Base-by-base conservation (phyloP, 64 coral and sea anemone genomes). In the Stylophora pistillata region DNA sequence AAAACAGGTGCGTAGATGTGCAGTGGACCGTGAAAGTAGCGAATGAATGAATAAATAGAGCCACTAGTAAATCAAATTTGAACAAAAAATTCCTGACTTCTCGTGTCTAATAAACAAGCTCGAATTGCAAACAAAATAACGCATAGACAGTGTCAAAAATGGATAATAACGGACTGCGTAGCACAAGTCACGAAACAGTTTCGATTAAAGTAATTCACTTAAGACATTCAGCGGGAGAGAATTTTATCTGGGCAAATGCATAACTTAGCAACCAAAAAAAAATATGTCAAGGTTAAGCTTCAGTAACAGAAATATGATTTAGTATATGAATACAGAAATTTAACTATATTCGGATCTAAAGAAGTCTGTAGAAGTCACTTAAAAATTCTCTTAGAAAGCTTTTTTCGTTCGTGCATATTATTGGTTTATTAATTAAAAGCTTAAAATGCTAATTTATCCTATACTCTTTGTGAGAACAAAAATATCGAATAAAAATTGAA, bases 191-290 rank as follows among this genome's bases (percentile, higher is more conserved):
- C n/a, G n/a, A n/a, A n/a, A n/a, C n/a, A n/a, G n/a, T n/a, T n/a
- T n/a, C n/a, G n/a, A n/a, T n/a, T n/a, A 47, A 47, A 47, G 37
- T 47, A 7, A 47, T 47, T 7, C 37, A 7, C 37, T 47, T 4
- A 47, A 47, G 7, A 47, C 7, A 47, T 47, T 81, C 56, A 82
- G 14, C 17, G 33, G 57, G 56, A 16, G 58, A 34, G 31, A 84
- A 84, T 84, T 84, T 84, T 70, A 70, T 60, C 60, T 27, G 53
- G 3, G 61, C 30, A 47, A 37, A 68, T 53, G 15, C n/a, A 84
- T 23, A 69, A 70, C 80, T 65, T 84, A 53, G 62, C 61, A 53
- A 84, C 61, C 27, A 53, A n/a, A 37, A 69, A 47, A 84, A 7
- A 25, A 5, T 25, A 68, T 28, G n/a, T 25, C 26, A 68, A n/a